A percentile compares a stretch with the other conserved stretches of the same genome.
These are phyloP conservation scores for Drosophila nasuta DNA, from an alignment of 1,140 invertebrate species.

Conservation along the genomic window DNA sequence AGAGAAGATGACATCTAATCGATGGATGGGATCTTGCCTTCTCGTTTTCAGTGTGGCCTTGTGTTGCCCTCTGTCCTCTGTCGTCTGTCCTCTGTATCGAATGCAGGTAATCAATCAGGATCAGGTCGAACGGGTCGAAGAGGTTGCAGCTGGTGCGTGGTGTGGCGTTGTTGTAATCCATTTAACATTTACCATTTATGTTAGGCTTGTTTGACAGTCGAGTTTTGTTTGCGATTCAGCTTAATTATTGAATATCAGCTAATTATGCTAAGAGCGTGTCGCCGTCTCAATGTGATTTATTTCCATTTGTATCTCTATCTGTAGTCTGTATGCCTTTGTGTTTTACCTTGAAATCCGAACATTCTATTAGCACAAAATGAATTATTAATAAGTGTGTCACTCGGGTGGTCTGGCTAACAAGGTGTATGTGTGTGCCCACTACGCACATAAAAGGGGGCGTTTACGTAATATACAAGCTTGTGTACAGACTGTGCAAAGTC, in stretches of 20 bases:
- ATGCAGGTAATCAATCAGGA: conserved; percentile 55
- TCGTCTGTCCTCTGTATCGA: conserved; percentile 8
- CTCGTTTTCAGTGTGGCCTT: not conserved
- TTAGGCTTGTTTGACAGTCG: conserved; percentile 19
- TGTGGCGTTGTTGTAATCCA: conserved; percentile 16
- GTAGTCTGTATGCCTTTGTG: conserved; percentile 23
- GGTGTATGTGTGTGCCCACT: conserved; percentile 36
- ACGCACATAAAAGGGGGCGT: conserved; percentile 41
- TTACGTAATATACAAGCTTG: conserved; percentile 34
- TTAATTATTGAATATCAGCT: conserved; percentile 76
- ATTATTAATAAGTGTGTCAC: conserved; percentile 77
- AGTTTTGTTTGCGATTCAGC: conserved; percentile 32
- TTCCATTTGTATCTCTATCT: conserved; percentile 1
- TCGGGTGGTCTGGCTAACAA: conserved; percentile 57
- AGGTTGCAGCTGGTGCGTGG: conserved; percentile 13
- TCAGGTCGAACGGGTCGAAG: conserved; percentile 37
- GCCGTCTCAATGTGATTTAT: conserved; percentile 36
- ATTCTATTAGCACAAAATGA: conserved; percentile 73
- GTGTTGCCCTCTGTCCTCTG: conserved; percentile 5
- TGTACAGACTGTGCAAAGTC: conserved; percentile 37
- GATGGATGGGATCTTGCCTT: conserved; percentile 8
- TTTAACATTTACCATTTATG: conserved; percentile 24
- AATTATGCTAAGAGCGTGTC: conserved; percentile 69
- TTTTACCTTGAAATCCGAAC: conserved; percentile 51
- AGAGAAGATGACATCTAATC: conserved; percentile 29